Evolutionary conservation across 1,140 invertebrate genomes (phyloP).

Genomic region (Aradophagus sp.): DNA sequence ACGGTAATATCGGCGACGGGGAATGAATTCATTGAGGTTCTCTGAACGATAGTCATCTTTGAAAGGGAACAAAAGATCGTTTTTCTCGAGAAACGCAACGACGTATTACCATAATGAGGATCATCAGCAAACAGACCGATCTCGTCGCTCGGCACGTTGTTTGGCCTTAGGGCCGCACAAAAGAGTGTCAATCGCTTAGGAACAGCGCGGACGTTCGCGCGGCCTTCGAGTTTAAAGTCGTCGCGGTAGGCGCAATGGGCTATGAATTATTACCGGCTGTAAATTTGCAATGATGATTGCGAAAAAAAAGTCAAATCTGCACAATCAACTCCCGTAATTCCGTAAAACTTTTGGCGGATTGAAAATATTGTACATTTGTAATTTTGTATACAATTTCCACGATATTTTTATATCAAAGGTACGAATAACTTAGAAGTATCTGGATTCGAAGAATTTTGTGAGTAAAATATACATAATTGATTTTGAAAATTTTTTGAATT

Average conservation of each 20-base stretch:
- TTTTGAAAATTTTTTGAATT: too few relatives aligned
- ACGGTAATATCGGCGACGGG: too few relatives aligned
- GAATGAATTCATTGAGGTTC: slow-evolving; percentile 16
- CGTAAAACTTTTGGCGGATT: slow-evolving; percentile 3
- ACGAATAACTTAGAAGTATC: too few relatives aligned
- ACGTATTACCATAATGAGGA: slow-evolving; percentile 48
- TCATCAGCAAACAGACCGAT: slow-evolving; percentile 32
- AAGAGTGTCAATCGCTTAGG: slow-evolving; percentile 39
- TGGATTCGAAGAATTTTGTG: too few relatives aligned
- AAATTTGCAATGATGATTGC: slow-evolving; percentile 9
- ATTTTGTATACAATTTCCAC: too few relatives aligned
- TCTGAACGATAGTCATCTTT: slow-evolving; percentile 23
- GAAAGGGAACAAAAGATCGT: slow-evolving; percentile 41
- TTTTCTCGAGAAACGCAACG: slow-evolving; percentile 40
- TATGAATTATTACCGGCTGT: slow-evolving; percentile 19
- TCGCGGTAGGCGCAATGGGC: neutral
- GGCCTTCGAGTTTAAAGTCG: too few relatives aligned
- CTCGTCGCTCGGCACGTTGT: neutral
- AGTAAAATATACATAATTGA: too few relatives aligned
- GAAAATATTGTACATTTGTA: too few relatives aligned
- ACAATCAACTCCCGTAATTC: too few relatives aligned
- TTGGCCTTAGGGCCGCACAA: slow-evolving; percentile 21
- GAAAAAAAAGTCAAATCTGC: slow-evolving; percentile 7
- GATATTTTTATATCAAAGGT: too few relatives aligned
- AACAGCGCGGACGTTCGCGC: slow-evolving; percentile 1